These are phyloP conservation scores for Eulithis prunata DNA, from an alignment of 2,888 invertebrate genomes.

Conservation along the genomic window DNA sequence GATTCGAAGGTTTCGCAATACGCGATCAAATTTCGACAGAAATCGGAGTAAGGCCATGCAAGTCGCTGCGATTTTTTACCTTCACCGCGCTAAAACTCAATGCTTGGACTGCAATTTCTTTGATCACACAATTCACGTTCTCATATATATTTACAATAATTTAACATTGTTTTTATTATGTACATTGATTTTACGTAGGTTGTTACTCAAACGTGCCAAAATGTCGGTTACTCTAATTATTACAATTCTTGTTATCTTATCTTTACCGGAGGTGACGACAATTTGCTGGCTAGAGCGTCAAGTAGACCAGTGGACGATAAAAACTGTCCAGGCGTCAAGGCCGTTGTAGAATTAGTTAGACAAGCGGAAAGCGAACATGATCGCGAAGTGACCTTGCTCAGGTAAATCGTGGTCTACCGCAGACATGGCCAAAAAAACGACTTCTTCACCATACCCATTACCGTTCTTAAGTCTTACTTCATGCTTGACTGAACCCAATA, in stretches of 20 bases:
- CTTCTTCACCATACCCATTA: slow-evolving; percentile 57
- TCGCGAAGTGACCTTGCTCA: slow-evolving; percentile 65
- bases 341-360: slow-evolving; percentile 53
- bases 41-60: slow-evolving; percentile 69
- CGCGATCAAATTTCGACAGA: slow-evolving; percentile 60
- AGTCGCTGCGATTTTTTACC: slow-evolving; percentile 52
- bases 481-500: slow-evolving; percentile 56
- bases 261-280: slow-evolving; percentile 44
- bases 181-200: not conserved
- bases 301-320: slow-evolving; percentile 52
- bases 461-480: slow-evolving; percentile 45
- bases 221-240: slow-evolving; percentile 26
- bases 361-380: slow-evolving; percentile 63
- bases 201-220: slow-evolving; percentile 24
- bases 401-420: slow-evolving; percentile 68
- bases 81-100: slow-evolving; percentile 45
- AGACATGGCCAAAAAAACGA: slow-evolving; percentile 61
- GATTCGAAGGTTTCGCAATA: slow-evolving; percentile 61
- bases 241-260: slow-evolving; percentile 39
- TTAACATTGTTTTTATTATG: not conserved
- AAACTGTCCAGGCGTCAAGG: slow-evolving; percentile 67
- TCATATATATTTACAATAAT: slow-evolving; percentile 8
- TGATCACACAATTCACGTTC: slow-evolving; percentile 39
- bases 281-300: slow-evolving; percentile 39
- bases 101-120: slow-evolving; percentile 41